Base-by-base conservation (phyloP, 1,140 invertebrate species). In the Aphelenchoides avenae region DNA sequence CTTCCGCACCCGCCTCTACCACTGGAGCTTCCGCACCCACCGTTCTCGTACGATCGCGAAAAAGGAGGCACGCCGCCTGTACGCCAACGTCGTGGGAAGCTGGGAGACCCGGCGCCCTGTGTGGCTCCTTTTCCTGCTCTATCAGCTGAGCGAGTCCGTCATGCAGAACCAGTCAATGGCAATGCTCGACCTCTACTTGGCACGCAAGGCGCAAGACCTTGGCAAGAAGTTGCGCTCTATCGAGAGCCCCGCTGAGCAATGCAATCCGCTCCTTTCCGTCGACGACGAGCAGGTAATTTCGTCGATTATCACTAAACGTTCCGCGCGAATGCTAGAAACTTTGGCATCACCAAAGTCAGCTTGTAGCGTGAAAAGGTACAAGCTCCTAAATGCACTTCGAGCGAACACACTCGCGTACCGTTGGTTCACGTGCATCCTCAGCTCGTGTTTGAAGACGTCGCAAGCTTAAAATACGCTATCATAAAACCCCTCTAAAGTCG, bases 161-260 rank as follows among this genome's bases (percentile, higher is more conserved):
- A n/a, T 34, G 15, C 48, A 37, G 30, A n/a, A 50, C 48, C 31
- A 51, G 9, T 15, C 29, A 22, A 11, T 37, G 20, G 64, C 63
- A 5, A 65, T 65, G 63, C 48, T 65, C 11, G 63, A 65, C 33
- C 42, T 48, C 18, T 65, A 41, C 31, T 40, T 65, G 29, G 63
- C 63, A 3, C 66, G 63, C 24, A 3, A 24, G 27, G 63, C 66
- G 15, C 51, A 44, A 37, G 57, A 42, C 30, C 34, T 29, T 15
- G 68, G 68, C 15, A 65, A 65, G 41, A 40, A 70, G 57, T 20
- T 65, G 13, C 26, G 36, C 30, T 68, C 63, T 2, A 67, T 65
- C 18, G 63, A 65, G 42, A 68, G 46, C 30, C 40, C 57, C 18
- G 30, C 2, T 20, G 63, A 65, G 52, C 63, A 65, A 41, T 65